These are phyloP conservation scores for Dermatophagoides farinae DNA, from an alignment of 1,140 invertebrate species.

Conservation along the genomic window DNA sequence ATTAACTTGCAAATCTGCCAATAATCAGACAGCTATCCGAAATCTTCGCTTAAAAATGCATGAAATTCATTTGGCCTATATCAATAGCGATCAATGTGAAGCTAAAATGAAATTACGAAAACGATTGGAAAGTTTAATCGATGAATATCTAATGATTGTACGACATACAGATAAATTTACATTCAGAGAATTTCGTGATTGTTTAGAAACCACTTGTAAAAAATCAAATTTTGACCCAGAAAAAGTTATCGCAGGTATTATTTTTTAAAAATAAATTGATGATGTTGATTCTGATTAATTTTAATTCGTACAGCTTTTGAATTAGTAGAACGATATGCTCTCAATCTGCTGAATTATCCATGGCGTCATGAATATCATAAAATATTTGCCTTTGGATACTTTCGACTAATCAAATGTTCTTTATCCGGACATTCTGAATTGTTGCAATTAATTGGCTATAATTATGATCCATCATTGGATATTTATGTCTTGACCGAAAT, in stretches of 20 bases:
- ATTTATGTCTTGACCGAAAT: slow-evolving; percentile 37
- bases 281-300: too few species aligned
- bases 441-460: slow-evolving; percentile 58
- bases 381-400: slow-evolving; percentile 45
- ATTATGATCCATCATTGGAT: slow-evolving; percentile 33
- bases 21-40: too few species aligned
- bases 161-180: slow-evolving; percentile 18
- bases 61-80: slow-evolving; percentile 18
- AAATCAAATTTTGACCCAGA: slow-evolving; percentile 53
- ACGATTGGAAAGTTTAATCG: slow-evolving; percentile 17
- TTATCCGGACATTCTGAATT: slow-evolving; percentile 48
- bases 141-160: slow-evolving; percentile 17
- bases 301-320: slow-evolving; percentile 41
- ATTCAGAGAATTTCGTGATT: slow-evolving; percentile 15
- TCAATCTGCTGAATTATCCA: slow-evolving; percentile 58
- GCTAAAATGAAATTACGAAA: slow-evolving; percentile 16
- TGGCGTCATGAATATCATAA: slow-evolving; percentile 57
- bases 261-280: too few species aligned
- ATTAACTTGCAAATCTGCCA: too few species aligned
- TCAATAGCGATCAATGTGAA: slow-evolving; percentile 19
- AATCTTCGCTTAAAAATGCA: slow-evolving; percentile 14
- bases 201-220: slow-evolving; percentile 36
- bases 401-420: slow-evolving; percentile 58
- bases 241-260: slow-evolving; percentile 35
- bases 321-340: slow-evolving; percentile 57